Percentiles rank a stretch among this genome's conserved stretches.
phyloP scores from a whole-genome alignment of 1,140 invertebrate species.

The Chymomyza costata region DNA sequence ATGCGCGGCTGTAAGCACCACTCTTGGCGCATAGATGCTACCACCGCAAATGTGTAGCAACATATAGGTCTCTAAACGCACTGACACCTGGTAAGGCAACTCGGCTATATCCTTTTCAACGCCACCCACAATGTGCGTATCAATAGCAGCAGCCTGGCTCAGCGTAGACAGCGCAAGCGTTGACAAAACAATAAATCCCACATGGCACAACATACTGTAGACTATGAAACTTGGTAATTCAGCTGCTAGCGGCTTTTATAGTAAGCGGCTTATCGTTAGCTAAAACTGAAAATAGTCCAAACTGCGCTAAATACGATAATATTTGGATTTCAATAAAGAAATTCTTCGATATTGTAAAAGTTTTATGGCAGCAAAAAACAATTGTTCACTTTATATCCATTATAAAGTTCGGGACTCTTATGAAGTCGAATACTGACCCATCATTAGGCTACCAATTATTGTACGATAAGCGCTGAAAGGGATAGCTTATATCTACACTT shows the following conservation, averaged over 20 bases:
- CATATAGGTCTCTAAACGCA: slow-evolving; percentile 58
- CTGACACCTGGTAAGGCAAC: slow-evolving; percentile 57
- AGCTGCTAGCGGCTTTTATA: slow-evolving; percentile 12
- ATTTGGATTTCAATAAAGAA: slow-evolving; percentile 27
- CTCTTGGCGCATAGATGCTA: slow-evolving; percentile 76
- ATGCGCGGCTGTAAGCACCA: slow-evolving; percentile 79
- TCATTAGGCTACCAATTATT: slow-evolving; percentile 23
- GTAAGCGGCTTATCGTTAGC: slow-evolving; percentile 19
- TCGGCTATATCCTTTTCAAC: slow-evolving; percentile 38
- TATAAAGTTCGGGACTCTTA: slow-evolving; percentile 46
- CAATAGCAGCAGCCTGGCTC: slow-evolving; percentile 30
- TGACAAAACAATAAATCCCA: slow-evolving; percentile 34
- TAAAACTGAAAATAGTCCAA: no score
- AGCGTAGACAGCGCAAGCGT: slow-evolving; percentile 20
- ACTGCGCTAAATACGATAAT: slow-evolving; percentile 21
- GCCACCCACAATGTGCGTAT: slow-evolving; percentile 46
- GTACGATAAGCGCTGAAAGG: slow-evolving; percentile 24
- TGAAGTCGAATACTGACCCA: slow-evolving; percentile 22
- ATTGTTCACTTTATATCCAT: slow-evolving; percentile 30
- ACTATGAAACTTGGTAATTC: background rate
- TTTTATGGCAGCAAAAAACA: slow-evolving; percentile 13
- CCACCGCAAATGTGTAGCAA: slow-evolving; percentile 56
- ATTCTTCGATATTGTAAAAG: slow-evolving; percentile 35
- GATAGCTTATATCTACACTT: no score
- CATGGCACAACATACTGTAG: slow-evolving; percentile 26